Percentiles rank a stretch among this genome's conserved stretches.
phyloP scores from a whole-genome alignment of 2,113 vertebrate genomes.

The Petrocephalus zakoni region DNA sequence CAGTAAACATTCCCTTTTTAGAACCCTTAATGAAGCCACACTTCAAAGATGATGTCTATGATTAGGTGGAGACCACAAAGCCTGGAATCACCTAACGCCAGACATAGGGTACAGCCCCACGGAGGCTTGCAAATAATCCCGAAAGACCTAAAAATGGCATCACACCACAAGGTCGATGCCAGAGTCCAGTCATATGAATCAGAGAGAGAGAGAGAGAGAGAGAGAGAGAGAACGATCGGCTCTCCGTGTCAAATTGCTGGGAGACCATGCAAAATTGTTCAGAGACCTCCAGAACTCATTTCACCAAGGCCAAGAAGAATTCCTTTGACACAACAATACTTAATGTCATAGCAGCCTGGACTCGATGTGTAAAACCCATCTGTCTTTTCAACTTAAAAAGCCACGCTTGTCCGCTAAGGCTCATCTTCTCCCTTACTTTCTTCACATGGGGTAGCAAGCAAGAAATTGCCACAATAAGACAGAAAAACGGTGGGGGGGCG shows the following conservation, averaged over 20 bases:
- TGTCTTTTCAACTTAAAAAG: constrained; percentile 21
- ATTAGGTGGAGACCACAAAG: not conserved
- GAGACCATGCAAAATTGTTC: constrained; percentile 25
- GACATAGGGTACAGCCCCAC: not conserved
- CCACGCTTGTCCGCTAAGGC: not conserved
- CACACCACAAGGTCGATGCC: not conserved
- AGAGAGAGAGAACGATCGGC: not conserved
- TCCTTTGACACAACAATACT: constrained; percentile 23
- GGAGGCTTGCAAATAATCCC: not conserved
- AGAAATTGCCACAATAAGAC: not conserved
- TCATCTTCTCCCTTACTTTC: constrained; percentile 10
- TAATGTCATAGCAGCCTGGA: constrained; percentile 20
- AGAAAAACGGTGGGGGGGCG: not conserved
- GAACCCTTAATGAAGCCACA: not conserved
- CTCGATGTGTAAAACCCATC: constrained; percentile 9
- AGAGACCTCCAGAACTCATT: constrained; percentile 26
- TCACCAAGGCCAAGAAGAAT: constrained; percentile 23
- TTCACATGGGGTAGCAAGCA: constrained; percentile 13
- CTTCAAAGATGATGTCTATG: not conserved
- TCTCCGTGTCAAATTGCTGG: constrained; percentile 18
- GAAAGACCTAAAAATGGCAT: not conserved
- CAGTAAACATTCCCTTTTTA: not conserved
- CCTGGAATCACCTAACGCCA: not conserved
- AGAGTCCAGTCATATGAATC: not conserved
- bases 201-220: not conserved